Percentiles rank a stretch among this genome's conserved stretches.
phyloP scores from a whole-genome alignment of 2,888 invertebrate species.

The Luperina testacea region DNA sequence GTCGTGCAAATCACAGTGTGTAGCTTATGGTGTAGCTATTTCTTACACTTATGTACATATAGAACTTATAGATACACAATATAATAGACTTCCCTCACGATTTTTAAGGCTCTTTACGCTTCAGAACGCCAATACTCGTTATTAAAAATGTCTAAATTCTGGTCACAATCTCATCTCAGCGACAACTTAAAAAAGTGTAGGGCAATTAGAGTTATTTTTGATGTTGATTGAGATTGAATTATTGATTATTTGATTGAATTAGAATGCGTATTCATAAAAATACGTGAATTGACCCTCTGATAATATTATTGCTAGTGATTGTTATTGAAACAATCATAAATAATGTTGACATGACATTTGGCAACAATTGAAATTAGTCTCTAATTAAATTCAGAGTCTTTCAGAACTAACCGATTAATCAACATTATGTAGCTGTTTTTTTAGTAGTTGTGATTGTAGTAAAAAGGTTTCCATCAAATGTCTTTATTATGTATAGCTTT shows the following conservation, averaged over 20 bases:
- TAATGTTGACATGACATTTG: background rate
- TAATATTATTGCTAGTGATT: no score
- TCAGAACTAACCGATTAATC: background rate
- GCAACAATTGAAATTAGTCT: no score
- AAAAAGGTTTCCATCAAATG: background rate
- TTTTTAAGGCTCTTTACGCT: background rate
- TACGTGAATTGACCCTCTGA: no score
- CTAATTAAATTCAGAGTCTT: background rate
- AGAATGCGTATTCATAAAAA: background rate
- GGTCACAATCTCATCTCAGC: background rate
- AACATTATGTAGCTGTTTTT: background rate
- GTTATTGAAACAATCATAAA: background rate
- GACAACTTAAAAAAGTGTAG: background rate
- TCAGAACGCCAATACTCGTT: background rate
- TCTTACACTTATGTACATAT: background rate
- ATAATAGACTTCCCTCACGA: background rate
- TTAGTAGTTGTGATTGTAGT: background rate
- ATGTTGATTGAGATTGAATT: background rate
- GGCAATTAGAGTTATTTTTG: background rate
- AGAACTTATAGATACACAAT: background rate
- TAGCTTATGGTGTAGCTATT: background rate
- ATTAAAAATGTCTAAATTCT: background rate
- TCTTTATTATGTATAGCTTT: background rate
- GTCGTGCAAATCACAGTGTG: conserved; percentile 26
- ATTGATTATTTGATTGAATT: background rate